Conservation (phyloP, 2,797 vertebrate genomes). For the Halcyon chelicuti region DNA sequence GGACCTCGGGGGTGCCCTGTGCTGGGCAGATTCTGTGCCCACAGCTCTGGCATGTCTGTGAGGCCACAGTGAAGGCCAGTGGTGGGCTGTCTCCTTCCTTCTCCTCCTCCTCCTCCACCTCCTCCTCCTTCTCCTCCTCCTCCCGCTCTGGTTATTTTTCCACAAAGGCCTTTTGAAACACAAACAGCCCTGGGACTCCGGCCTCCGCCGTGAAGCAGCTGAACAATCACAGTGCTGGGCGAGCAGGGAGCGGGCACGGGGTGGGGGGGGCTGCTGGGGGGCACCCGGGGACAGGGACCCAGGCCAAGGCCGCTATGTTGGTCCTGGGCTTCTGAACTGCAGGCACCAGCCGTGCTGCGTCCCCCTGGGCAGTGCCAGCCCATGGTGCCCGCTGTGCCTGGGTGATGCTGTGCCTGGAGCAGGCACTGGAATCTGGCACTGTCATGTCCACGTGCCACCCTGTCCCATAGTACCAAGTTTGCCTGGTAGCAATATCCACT, state of each 20-base stretch:
- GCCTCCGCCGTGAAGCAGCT: constrained; percentile 65
- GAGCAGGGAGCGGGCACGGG: constrained; percentile 39
- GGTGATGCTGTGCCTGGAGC: accelerated
- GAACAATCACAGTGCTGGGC: constrained; percentile 65
- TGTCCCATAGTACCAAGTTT: not conserved
- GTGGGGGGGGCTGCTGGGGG: not conserved
- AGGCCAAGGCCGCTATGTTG: not conserved
- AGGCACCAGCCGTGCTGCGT: not conserved
- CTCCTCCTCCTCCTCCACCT: not conserved
- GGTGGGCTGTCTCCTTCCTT: constrained; percentile 24
- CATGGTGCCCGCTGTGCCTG: accelerated
- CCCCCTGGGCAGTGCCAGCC: not conserved
- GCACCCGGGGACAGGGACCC: constrained; percentile 7
- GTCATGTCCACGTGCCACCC: not conserved
- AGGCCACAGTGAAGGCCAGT: not conserved
- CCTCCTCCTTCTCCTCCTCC: constrained; percentile 1
- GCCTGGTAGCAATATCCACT: not conserved
- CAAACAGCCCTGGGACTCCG: constrained; percentile 64
- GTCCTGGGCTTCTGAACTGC: accelerated
- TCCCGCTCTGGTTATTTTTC: constrained; percentile 61
- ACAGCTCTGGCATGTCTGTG: not conserved
- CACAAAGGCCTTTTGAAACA: constrained; percentile 72
- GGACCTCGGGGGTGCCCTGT: not conserved
- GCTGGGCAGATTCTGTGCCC: not conserved
- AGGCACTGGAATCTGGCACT: not conserved